These are phyloP conservation scores for Helogale parvula DNA, from an alignment of 2,113 vertebrate species.

Conservation along the genomic window DNA sequence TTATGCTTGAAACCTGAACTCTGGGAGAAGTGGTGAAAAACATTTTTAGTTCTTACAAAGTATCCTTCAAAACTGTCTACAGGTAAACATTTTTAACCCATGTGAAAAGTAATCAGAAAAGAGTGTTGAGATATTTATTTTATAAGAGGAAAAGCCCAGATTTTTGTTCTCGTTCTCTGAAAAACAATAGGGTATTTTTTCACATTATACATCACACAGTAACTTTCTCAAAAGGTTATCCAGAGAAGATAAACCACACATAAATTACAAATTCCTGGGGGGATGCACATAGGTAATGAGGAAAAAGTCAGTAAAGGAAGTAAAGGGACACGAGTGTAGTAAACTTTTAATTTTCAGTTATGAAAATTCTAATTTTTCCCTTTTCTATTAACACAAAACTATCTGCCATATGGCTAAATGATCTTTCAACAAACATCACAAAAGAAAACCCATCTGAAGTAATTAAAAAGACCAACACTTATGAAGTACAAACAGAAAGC, in stretches of 20 bases:
- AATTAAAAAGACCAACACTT: conserved; percentile 57
- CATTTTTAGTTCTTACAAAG: neutral
- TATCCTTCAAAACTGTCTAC: neutral
- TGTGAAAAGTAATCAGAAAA: conserved; percentile 10
- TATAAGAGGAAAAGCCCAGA: neutral
- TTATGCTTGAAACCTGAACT: conserved; percentile 4
- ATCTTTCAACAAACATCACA: conserved; percentile 45
- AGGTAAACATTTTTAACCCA: conserved; percentile 29
- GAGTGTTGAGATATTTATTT: conserved; percentile 17
- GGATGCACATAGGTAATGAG: neutral
- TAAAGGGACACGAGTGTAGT: conserved; percentile 53
- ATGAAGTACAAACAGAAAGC: neutral
- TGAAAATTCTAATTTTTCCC: neutral
- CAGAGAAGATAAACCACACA: neutral
- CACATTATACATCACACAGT: neutral
- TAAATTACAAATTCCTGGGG: neutral
- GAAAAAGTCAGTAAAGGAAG: conserved; percentile 50
- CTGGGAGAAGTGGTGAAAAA: neutral
- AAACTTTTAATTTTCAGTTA: conserved; percentile 51
- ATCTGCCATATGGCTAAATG: conserved; percentile 41
- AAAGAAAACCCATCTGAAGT: conserved; percentile 50
- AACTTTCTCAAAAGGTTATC: neutral
- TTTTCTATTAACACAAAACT: conserved; percentile 54
- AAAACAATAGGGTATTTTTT: neutral
- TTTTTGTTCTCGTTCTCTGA: neutral